Conservation (phyloP, 2,113 vertebrate genomes). For the Calypte anna region DNA sequence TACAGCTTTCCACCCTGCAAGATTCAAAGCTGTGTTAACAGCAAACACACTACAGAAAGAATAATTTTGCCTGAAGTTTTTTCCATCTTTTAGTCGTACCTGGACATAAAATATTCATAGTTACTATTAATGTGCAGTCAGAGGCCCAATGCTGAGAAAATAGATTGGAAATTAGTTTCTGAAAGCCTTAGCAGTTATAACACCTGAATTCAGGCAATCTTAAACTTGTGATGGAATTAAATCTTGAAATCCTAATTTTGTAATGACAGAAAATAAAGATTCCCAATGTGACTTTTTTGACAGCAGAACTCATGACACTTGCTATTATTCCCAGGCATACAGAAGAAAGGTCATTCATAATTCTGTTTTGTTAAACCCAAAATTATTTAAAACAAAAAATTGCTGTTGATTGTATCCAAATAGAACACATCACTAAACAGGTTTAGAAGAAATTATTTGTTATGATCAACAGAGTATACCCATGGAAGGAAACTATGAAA, state of each 20-base stretch:
- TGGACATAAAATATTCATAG: neutral
- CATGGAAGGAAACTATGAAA: neutral
- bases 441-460: neutral
- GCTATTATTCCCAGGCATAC: neutral
- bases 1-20: neutral
- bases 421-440: neutral
- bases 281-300: neutral
- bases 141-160: neutral
- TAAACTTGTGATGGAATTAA: neutral
- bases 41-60: neutral
- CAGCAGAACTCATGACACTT: neutral
- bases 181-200: neutral
- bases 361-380: neutral
- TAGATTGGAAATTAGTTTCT: neutral
- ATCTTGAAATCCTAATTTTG: neutral
- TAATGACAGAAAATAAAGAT: neutral
- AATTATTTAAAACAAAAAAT: neutral
- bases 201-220: neutral
- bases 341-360: neutral
- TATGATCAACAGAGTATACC: neutral
- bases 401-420: neutral
- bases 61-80: neutral
- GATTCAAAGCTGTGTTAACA: neutral
- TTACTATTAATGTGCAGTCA: neutral
- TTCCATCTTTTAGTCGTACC: neutral